phyloP scores from a whole-genome alignment of 2,113 vertebrate genomes.

The Mormyrus iriodes region DNA sequence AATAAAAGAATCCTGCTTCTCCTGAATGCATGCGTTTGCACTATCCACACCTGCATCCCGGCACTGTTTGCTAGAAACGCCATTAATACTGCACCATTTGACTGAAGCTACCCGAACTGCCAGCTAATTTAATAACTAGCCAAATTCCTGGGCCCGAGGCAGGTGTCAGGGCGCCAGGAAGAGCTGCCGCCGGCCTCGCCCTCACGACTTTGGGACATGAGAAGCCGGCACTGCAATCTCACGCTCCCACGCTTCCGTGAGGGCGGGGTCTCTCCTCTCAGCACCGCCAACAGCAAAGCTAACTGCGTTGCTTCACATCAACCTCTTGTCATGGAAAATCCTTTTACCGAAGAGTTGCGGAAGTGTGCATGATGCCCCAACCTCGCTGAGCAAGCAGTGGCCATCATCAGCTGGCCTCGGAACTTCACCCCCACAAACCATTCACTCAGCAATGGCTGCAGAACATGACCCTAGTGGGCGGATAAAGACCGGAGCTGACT shows the following conservation, averaged over 20 bases:
- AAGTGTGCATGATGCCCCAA: no score
- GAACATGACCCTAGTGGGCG: neutral
- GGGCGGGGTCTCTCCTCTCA: neutral
- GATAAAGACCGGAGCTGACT: neutral
- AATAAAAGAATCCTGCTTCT: conserved; percentile 32
- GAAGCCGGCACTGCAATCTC: neutral
- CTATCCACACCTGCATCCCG: conserved; percentile 28
- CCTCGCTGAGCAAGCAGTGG: neutral
- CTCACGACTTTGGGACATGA: neutral
- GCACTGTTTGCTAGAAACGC: neutral
- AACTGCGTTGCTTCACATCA: neutral
- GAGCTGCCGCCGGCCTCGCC: neutral
- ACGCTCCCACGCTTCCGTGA: neutral
- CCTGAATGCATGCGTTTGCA: conserved; percentile 38
- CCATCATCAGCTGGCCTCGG: neutral
- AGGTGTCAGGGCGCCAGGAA: neutral
- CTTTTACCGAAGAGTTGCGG: neutral
- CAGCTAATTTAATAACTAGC: neutral
- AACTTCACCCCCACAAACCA: neutral
- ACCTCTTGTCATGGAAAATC: neutral
- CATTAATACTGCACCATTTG: neutral
- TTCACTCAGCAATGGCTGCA: neutral
- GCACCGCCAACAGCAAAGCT: neutral
- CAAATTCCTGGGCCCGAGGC: neutral
- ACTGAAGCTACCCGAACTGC: neutral